Evolutionary conservation across 2,888 invertebrate genomes (phyloP).

Genomic region (Tenthredo livida): DNA sequence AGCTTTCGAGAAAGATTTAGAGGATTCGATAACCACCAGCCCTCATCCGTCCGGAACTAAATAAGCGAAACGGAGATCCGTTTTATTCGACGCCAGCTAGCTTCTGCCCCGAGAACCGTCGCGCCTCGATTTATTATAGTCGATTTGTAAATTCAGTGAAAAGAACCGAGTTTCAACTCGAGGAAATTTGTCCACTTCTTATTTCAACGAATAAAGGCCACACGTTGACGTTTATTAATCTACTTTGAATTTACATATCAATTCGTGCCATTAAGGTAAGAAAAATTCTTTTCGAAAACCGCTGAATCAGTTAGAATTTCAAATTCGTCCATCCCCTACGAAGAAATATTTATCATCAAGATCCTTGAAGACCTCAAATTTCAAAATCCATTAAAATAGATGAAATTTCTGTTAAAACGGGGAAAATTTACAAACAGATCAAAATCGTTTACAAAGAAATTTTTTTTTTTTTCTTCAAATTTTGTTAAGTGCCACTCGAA

Average conservation of each 20-base stretch:
- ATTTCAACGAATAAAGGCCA: background rate
- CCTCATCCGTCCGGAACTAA: constrained; percentile 34
- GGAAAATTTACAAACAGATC: background rate
- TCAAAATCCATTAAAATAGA: background rate
- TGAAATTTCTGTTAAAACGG: background rate
- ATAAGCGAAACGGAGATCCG: constrained; percentile 24
- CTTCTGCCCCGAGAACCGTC: background rate
- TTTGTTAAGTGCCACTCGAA: background rate
- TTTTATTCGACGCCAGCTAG: constrained; percentile 25
- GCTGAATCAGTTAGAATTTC: background rate
- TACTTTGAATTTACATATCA: background rate
- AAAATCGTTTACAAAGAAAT: background rate
- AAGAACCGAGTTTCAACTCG: background rate
- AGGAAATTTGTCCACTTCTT: background rate
- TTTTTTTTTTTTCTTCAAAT: background rate
- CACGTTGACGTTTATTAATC: background rate
- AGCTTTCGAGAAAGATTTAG: constrained; percentile 42
- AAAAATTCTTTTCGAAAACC: background rate
- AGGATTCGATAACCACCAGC: constrained; percentile 34
- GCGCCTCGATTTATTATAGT: background rate
- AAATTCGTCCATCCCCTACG: background rate
- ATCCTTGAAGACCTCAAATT: background rate
- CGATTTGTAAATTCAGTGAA: constrained; percentile 10
- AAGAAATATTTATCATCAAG: background rate
- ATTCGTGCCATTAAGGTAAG: background rate